Conservation (phyloP, 2,888 invertebrate species). For the Mesochorus sp. region DNA sequence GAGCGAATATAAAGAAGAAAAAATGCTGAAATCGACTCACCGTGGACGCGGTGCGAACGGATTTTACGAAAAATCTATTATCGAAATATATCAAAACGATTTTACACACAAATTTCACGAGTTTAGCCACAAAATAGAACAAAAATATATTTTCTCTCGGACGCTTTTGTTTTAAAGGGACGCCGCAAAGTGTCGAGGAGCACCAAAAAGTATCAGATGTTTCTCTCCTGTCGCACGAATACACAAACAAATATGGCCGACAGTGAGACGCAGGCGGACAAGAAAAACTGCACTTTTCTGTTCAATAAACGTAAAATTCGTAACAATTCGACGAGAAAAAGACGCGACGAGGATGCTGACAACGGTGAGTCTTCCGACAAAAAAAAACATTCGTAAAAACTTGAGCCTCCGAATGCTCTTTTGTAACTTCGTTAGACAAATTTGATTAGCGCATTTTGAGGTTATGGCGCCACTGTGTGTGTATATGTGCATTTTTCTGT, state of each 20-base stretch:
- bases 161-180: conserved; percentile 43
- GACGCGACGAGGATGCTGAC: conserved; percentile 83
- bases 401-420: not conserved
- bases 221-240: conserved; percentile 5
- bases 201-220: conserved; percentile 45
- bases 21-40: conserved; percentile 27
- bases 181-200: conserved; percentile 21
- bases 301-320: conserved; percentile 88
- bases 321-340: conserved; percentile 69
- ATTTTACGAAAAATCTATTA: not conserved
- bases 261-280: conserved; percentile 64
- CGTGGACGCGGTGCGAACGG: not conserved
- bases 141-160: not conserved
- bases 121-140: not conserved
- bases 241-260: conserved; percentile 74
- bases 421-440: conserved; percentile 64
- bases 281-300: conserved; percentile 75
- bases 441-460: conserved; percentile 50
- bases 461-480: conserved; percentile 33
- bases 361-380: conserved; percentile 80
- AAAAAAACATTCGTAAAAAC: not conserved
- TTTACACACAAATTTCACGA: not conserved
- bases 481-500: not conserved
- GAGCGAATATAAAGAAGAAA: conserved; percentile 6
- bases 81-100: not conserved